These are phyloP conservation scores for Panorpa germanica DNA, from an alignment of 2,888 invertebrate genomes.

Conservation along the genomic window DNA sequence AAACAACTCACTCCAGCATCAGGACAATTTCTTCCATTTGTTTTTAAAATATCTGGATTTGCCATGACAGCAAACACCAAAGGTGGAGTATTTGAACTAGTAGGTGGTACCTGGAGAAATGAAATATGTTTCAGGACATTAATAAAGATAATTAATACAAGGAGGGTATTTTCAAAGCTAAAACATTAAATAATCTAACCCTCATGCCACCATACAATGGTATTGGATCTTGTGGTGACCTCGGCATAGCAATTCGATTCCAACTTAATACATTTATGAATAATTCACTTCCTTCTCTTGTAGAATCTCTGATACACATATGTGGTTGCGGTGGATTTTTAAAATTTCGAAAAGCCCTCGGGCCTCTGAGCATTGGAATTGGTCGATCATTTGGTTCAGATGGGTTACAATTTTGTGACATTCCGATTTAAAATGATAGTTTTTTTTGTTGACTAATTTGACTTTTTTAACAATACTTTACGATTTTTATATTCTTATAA, in stretches of 20 bases:
- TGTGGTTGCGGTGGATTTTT: conserved; percentile 59
- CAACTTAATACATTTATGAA: conserved; percentile 53
- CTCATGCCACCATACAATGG: conserved; percentile 57
- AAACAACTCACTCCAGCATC: conserved; percentile 32
- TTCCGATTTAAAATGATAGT: too few species aligned
- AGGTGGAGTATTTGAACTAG: conserved; percentile 38
- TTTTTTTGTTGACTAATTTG: too few species aligned
- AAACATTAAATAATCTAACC: conserved; percentile 20
- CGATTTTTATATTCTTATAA: too few species aligned
- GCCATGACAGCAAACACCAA: conserved; percentile 55
- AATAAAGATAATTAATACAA: neutral
- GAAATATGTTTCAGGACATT: conserved; percentile 1
- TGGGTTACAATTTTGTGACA: too few species aligned
- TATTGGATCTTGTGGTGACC: conserved; percentile 42
- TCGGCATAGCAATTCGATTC: conserved; percentile 50
- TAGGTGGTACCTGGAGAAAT: conserved; percentile 31
- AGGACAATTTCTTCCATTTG: conserved; percentile 45
- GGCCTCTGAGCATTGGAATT: conserved; percentile 34
- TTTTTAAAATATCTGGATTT: conserved; percentile 47
- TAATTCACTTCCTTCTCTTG: conserved; percentile 28
- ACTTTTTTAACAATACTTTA: too few species aligned
- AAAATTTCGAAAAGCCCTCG: conserved; percentile 43
- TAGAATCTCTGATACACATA: conserved; percentile 46
- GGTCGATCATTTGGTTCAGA: too few species aligned
- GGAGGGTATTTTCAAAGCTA: neutral